These are phyloP conservation scores for Paramormyrops kingsleyae DNA, from an alignment of 2,113 vertebrate genomes.

Conservation along the genomic window DNA sequence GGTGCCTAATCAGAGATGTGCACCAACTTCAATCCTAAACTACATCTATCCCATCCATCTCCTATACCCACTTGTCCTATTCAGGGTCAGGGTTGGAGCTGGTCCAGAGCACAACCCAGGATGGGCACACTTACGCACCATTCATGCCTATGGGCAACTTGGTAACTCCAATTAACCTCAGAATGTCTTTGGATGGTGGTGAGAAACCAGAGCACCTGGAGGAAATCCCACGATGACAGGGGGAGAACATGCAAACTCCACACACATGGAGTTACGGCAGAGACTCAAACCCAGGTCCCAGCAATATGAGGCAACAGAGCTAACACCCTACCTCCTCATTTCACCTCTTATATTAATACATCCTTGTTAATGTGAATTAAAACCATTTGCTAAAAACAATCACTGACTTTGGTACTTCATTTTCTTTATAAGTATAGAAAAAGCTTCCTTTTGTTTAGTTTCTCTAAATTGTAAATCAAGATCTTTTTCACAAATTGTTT, in stretches of 20 bases:
- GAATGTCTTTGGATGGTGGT: no score
- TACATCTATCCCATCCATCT: not conserved
- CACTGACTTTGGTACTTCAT: not conserved
- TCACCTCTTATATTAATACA: not conserved
- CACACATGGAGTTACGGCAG: not conserved
- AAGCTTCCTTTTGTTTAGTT: not conserved
- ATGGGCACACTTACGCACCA: no score
- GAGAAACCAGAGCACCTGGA: not conserved
- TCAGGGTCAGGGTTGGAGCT: not conserved
- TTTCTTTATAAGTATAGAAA: not conserved
- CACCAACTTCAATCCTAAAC: not conserved
- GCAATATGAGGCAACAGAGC: not conserved
- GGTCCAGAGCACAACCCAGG: not conserved
- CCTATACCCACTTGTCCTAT: not conserved
- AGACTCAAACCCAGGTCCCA: not conserved
- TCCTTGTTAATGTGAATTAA: not conserved
- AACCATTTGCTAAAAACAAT: not conserved
- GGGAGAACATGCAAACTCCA: not conserved
- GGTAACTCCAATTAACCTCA: not conserved
- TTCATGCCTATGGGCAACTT: not conserved
- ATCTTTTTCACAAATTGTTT: not conserved
- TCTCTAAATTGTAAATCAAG: not conserved
- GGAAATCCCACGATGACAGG: no score
- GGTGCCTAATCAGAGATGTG: not conserved
- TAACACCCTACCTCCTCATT: not conserved